Conservation (phyloP, 2,113 vertebrate species). For the Physeter macrocephalus region DNA sequence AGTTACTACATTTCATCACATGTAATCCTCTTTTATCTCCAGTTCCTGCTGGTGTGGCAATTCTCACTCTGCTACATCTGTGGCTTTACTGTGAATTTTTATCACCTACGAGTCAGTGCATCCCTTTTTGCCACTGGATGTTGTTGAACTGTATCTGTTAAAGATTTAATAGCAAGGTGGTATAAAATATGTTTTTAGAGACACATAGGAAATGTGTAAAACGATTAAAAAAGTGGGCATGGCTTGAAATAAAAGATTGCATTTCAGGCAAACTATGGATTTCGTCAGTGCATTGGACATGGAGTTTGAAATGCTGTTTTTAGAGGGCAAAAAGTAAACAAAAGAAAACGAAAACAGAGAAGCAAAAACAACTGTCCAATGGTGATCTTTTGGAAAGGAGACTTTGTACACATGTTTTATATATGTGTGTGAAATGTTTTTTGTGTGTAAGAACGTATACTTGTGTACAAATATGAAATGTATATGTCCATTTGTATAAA, state of each 20-base stretch:
- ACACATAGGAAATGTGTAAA: constrained; percentile 38
- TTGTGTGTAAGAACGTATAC: neutral
- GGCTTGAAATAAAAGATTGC: constrained; percentile 1
- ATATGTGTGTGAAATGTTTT: neutral
- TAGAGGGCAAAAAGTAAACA: constrained; percentile 4
- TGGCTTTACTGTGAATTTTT: constrained; percentile 82
- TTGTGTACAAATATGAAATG: neutral
- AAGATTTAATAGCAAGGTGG: constrained; percentile 65
- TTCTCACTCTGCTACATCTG: constrained; percentile 82
- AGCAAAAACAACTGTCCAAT: neutral
- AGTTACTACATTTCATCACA: constrained; percentile 81
- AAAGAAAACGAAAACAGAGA: constrained; percentile 30
- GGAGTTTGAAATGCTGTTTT: constrained; percentile 41
- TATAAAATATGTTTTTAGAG: constrained; percentile 52
- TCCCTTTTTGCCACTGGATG: constrained; percentile 28
- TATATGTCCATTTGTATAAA: neutral
- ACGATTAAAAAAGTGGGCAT: neutral
- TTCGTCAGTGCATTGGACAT: neutral
- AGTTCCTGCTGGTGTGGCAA: constrained; percentile 81
- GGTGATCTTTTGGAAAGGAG: constrained; percentile 2
- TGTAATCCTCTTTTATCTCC: constrained; percentile 84
- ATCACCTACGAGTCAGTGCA: constrained; percentile 71
- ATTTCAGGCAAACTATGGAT: constrained; percentile 32
- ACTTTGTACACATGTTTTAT: constrained; percentile 9
- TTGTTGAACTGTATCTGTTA: constrained; percentile 51